Evolutionary conservation across 2,888 invertebrate species (phyloP), one percentile per base, ranked within the genome.

Genomic region (Flexamia atlantica): DNA sequence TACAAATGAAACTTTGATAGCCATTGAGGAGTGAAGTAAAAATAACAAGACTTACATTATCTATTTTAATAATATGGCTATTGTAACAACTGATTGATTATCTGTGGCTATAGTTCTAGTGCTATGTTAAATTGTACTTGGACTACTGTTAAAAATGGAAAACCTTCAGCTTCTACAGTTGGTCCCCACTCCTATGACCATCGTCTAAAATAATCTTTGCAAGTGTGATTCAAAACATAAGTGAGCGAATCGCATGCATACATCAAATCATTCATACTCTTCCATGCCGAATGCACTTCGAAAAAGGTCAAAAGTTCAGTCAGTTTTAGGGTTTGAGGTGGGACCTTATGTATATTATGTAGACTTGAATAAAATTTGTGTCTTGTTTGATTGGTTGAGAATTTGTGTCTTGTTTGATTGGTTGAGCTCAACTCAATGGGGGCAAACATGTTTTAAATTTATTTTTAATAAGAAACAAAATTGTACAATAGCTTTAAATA

Each of bases 181-280:
- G 76, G 76, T 76, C 76, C 76, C 76, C 76, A 25, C 76, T 23
- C 20, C 4, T 9, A 1, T 23, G 76, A 17, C 46, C 25, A 20
- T 25, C 25, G 28, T 23, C 40, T 76, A 46, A 23, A 25, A 9
- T 25, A 76, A 76, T 76, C 76, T 76, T 76, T 76, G 76, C 76
- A 76, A 76, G 76, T 76, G 76, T 76, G 76, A 76, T 76, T 46
- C 23, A 42, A 40, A 50, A 76, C 50, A 42, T 42, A 76, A 70
- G 40, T 76, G 76, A 76, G 76, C 76, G 42, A 28, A 76, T 12
- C 68, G 36, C 76, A 76, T 28, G 9, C 46, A 46, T 23, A 28
- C 76, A n/a, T 28, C 50, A 23, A 17, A 42, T 25, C 76, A 9
- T 76, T 14, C 76, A 46, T 14, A 28, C 76, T 5, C 50, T 76